These are phyloP conservation scores for Hybognathus amarus DNA, from an alignment of 2,797 vertebrate genomes.

Conservation along the genomic window DNA sequence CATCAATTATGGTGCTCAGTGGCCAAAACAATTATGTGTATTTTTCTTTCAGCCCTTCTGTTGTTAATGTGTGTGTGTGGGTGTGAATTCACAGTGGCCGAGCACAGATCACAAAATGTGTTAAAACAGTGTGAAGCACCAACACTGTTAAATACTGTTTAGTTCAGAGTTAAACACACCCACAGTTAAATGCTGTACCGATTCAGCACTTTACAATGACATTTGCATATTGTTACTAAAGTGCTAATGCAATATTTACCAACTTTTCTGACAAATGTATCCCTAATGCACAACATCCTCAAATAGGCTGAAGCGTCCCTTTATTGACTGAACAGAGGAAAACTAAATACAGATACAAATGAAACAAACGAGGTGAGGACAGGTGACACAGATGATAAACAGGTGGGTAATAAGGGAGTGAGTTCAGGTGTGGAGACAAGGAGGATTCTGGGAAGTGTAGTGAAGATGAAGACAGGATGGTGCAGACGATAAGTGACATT, in stretches of 20 bases:
- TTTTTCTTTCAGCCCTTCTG: constrained; percentile 14
- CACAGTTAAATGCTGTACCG: background rate
- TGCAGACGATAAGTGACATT: no score
- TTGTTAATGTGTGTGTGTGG: constrained; percentile 23
- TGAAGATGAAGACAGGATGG: no score
- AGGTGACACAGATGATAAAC: no score
- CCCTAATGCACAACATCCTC: background rate
- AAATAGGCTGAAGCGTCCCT: background rate
- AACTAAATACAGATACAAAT: no score
- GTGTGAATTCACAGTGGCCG: constrained; percentile 1
- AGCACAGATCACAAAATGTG: constrained; percentile 5
- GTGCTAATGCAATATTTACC: constrained; percentile 15
- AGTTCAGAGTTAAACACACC: constrained; percentile 36
- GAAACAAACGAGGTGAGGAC: no score
- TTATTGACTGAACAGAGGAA: background rate
- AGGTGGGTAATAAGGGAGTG: no score
- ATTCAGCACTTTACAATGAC: background rate
- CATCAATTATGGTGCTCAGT: constrained; percentile 56
- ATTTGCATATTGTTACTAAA: constrained; percentile 15
- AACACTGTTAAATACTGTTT: constrained; percentile 25
- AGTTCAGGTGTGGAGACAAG: no score
- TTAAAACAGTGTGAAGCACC: constrained; percentile 27
- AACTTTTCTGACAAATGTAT: background rate
- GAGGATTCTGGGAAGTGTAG: no score
- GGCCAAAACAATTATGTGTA: constrained; percentile 54